Evolutionary conservation across 2,113 vertebrate species (phyloP).

Genomic region (Synodontis membranacea): DNA sequence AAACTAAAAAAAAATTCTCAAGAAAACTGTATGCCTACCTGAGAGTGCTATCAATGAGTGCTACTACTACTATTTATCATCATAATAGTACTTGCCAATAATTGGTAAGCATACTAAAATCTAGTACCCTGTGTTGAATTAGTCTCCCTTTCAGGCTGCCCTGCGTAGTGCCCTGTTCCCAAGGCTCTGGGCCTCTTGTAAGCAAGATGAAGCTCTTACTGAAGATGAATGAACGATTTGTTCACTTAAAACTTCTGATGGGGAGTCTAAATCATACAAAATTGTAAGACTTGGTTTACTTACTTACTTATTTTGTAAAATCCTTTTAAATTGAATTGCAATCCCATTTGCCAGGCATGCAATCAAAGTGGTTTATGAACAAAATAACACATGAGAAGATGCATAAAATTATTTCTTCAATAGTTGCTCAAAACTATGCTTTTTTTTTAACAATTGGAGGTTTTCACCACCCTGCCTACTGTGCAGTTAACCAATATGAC

Average conservation of each 20-base stretch:
- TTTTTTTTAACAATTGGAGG: background rate
- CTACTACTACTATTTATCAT: background rate
- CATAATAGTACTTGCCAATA: background rate
- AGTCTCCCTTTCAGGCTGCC: background rate
- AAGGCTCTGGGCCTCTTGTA: background rate
- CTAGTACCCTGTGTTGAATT: background rate
- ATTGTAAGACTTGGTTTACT: background rate
- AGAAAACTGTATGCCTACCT: background rate
- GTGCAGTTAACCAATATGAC: background rate
- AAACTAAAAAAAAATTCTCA: background rate
- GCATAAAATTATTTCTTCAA: background rate
- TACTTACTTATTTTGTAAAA: background rate
- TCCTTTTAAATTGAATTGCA: background rate
- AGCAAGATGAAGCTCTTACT: background rate
- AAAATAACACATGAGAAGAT: background rate
- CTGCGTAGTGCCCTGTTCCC: background rate
- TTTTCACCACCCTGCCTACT: background rate
- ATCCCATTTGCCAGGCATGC: background rate
- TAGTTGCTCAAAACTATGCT: no score
- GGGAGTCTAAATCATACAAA: background rate
- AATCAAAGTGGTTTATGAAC: background rate
- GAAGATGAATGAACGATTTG: background rate
- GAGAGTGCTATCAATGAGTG: background rate
- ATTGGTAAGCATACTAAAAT: background rate
- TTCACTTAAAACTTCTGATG: background rate